A percentile compares a stretch with the other conserved stretches of the same genome.
phyloP scores from a whole-genome alignment of 2,888 invertebrate genomes.

The Elegia similella region DNA sequence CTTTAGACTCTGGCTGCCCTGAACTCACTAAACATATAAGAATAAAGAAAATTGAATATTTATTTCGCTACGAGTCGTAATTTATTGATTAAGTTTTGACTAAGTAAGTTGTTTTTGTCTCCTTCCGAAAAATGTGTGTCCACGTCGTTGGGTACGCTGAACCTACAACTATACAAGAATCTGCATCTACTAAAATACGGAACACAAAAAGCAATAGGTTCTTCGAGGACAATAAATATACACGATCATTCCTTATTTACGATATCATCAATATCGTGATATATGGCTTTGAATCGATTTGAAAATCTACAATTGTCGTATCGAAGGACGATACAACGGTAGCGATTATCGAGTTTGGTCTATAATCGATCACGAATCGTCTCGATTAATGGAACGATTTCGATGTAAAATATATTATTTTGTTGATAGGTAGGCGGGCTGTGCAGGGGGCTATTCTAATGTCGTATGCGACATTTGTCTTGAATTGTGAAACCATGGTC shows the following conservation, averaged over 20 bases:
- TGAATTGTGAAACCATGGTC: too few relatives aligned
- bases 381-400: constrained; percentile 29
- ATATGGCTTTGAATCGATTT: constrained; percentile 6
- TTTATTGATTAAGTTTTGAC: too few relatives aligned
- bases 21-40: too few relatives aligned
- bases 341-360: constrained; percentile 21
- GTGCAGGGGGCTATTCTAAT: neutral
- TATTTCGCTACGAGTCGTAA: too few relatives aligned
- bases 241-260: neutral
- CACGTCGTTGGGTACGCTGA: too few relatives aligned
- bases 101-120: too few relatives aligned
- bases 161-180: too few relatives aligned
- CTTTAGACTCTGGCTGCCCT: too few relatives aligned
- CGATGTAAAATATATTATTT: constrained; percentile 23
- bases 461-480: constrained; percentile 2
- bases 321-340: constrained; percentile 22
- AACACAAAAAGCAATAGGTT: neutral
- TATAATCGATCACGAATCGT: constrained; percentile 27
- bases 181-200: neutral
- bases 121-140: too few relatives aligned
- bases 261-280: constrained; percentile 1
- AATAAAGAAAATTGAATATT: too few relatives aligned
- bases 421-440: constrained; percentile 28
- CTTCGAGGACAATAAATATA: neutral
- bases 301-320: constrained; percentile 17